phyloP scores from a whole-genome alignment of 1,140 invertebrate genomes.

The Drosophila asahinai region DNA sequence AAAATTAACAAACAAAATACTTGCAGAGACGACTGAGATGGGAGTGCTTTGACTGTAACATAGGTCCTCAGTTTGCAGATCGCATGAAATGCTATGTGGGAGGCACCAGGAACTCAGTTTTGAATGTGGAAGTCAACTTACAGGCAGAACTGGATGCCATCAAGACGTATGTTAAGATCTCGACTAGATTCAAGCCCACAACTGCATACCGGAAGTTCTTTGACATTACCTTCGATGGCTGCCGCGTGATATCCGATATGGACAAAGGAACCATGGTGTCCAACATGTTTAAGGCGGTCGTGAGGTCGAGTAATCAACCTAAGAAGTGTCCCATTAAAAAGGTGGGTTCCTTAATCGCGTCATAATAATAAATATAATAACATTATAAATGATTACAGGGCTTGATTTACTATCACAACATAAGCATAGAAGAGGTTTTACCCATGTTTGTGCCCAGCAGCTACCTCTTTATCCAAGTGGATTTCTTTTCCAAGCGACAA shows the following conservation, averaged over 20 bases:
- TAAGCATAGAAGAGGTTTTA: conserved; percentile 46
- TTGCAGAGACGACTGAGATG: conserved; percentile 24
- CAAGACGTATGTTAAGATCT: conserved; percentile 31
- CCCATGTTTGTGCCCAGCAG: conserved; percentile 45
- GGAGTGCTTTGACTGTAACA: conserved; percentile 39
- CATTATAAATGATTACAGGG: conserved; percentile 14
- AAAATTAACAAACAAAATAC: background rate
- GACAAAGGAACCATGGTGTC: conserved; percentile 29
- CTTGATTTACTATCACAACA: conserved; percentile 47
- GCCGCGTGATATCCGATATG: conserved; percentile 42
- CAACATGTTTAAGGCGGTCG: conserved; percentile 43
- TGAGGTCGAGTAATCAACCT: conserved; percentile 45
- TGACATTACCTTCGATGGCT: conserved; percentile 42
- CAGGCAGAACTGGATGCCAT: conserved; percentile 25
- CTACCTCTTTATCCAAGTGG: conserved; percentile 25
- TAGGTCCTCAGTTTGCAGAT: conserved; percentile 1
- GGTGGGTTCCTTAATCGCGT: conserved; percentile 6
- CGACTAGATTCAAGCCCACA: conserved; percentile 17
- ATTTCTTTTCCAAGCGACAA: conserved; percentile 26
- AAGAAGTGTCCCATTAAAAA: conserved; percentile 42
- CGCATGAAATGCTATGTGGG: conserved; percentile 25
- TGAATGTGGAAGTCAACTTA: conserved; percentile 42
- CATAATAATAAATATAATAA: background rate
- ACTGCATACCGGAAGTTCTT: conserved; percentile 35
- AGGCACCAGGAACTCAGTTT: conserved; percentile 10